These are phyloP conservation scores for Papilio gigon DNA, from an alignment of 2,888 invertebrate genomes.

Conservation along the genomic window DNA sequence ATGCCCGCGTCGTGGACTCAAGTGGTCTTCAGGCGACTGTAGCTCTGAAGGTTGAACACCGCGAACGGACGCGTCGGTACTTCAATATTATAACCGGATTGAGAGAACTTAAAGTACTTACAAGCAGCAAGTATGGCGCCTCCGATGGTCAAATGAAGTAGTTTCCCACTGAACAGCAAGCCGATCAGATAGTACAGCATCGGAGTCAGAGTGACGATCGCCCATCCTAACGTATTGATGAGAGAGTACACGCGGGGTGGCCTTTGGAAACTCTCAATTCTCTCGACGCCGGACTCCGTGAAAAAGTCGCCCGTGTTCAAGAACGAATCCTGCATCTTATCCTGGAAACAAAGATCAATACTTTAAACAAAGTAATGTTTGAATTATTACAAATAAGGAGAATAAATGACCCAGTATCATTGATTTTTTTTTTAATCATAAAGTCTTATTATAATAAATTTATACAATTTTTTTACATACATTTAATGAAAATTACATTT, in stretches of 20 bases:
- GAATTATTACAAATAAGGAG: too few relatives aligned
- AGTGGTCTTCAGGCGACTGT: too few relatives aligned
- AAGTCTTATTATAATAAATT: too few relatives aligned
- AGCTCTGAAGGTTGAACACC: too few relatives aligned
- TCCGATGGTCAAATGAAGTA: conserved; percentile 86
- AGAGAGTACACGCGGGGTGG: conserved; percentile 85
- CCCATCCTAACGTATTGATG: conserved; percentile 88
- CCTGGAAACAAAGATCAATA: conserved; percentile 73
- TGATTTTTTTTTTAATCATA: not conserved
- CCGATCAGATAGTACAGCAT: conserved; percentile 87
- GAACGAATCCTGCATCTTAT: conserved; percentile 88
- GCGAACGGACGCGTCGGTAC: too few relatives aligned
- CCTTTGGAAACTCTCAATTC: conserved; percentile 82
- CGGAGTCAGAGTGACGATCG: conserved; percentile 85
- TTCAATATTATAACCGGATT: too few relatives aligned
- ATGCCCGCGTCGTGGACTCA: too few relatives aligned
- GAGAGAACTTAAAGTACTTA: conserved; percentile 79
- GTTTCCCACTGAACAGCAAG: conserved; percentile 87
- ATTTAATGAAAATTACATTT: too few relatives aligned
- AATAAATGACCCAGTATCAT: too few relatives aligned
- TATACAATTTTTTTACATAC: too few relatives aligned
- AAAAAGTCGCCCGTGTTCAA: conserved; percentile 90
- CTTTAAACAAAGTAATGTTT: too few relatives aligned
- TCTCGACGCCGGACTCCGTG: conserved; percentile 86
- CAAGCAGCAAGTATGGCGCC: conserved; percentile 87